Evolutionary conservation across 2,113 vertebrate genomes (phyloP).

Genomic region (Polypterus bichir): DNA sequence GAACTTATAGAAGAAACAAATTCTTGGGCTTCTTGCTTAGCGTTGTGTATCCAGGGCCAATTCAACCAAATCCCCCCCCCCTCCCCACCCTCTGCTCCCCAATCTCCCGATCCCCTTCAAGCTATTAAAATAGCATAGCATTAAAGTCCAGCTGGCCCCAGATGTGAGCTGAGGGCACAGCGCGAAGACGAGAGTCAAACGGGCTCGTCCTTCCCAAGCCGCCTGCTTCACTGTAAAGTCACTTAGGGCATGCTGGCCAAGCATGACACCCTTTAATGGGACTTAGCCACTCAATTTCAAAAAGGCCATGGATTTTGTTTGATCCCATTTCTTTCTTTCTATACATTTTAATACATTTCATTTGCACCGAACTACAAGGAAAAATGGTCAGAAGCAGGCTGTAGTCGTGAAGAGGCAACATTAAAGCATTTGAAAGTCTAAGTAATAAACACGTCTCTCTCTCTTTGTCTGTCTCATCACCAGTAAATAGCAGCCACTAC

Average conservation of each 20-base stretch:
- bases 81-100: too few relatives aligned
- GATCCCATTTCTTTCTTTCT: background rate
- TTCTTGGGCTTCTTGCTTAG: conserved; percentile 20
- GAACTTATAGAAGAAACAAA: conserved; percentile 21
- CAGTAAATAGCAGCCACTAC: too few relatives aligned
- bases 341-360: too few relatives aligned
- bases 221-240: conserved; percentile 18
- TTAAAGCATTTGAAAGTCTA: too few relatives aligned
- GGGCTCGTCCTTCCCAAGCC: background rate
- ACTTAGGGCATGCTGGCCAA: conserved; percentile 14
- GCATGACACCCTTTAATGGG: conserved; percentile 24
- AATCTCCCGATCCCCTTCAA: background rate
- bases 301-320: background rate
- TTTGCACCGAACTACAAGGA: too few relatives aligned
- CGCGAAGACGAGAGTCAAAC: background rate
- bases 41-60: conserved; percentile 22
- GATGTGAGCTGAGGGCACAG: background rate
- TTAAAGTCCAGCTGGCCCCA: conserved; percentile 2
- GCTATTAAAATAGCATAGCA: conserved; percentile 1
- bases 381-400: too few relatives aligned
- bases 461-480: too few relatives aligned
- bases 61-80: conserved; percentile 9
- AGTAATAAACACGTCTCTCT: too few relatives aligned
- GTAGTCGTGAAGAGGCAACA: too few relatives aligned
- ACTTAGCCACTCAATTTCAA: conserved; percentile 15